Conservation (phyloP, 64 coral and sea anemone species). For the Exaiptasia diaphana region DNA sequence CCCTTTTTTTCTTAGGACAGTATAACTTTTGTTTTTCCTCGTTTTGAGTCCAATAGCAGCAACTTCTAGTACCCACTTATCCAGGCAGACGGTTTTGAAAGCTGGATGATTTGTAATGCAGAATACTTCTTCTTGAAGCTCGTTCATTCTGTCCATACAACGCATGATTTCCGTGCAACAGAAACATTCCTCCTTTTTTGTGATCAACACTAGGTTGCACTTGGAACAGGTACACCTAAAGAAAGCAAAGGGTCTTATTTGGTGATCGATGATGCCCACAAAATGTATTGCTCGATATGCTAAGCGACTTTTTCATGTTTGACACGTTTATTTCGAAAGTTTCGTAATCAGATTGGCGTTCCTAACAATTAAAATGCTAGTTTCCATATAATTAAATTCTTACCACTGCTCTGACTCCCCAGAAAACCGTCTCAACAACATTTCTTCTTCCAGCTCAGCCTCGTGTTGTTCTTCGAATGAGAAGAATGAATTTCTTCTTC, state of each 20-base stretch:
- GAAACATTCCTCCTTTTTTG: neutral
- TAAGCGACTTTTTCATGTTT: too few relatives aligned
- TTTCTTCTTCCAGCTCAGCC: neutral
- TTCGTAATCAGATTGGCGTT: too few relatives aligned
- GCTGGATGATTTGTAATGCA: conserved; percentile 8
- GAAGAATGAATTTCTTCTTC: neutral
- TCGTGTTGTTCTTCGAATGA: neutral
- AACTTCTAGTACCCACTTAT: neutral
- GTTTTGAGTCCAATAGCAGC: neutral
- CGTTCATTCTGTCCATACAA: neutral
- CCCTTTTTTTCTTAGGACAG: neutral
- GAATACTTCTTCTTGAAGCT: neutral
- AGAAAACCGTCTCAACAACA: neutral
- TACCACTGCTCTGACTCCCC: neutral
- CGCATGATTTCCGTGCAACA: neutral
- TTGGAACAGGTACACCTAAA: neutral
- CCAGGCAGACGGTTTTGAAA: neutral
- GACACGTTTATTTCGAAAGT: too few relatives aligned
- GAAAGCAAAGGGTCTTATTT: too few relatives aligned
- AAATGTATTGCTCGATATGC: too few relatives aligned
- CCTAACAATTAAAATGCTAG: too few relatives aligned
- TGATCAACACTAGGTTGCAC: neutral
- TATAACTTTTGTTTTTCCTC: neutral
- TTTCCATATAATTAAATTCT: too few relatives aligned
- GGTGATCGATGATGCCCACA: too few relatives aligned